Conservation (phyloP, 2,797 vertebrate genomes). For the Rhabdomys pumilio region DNA sequence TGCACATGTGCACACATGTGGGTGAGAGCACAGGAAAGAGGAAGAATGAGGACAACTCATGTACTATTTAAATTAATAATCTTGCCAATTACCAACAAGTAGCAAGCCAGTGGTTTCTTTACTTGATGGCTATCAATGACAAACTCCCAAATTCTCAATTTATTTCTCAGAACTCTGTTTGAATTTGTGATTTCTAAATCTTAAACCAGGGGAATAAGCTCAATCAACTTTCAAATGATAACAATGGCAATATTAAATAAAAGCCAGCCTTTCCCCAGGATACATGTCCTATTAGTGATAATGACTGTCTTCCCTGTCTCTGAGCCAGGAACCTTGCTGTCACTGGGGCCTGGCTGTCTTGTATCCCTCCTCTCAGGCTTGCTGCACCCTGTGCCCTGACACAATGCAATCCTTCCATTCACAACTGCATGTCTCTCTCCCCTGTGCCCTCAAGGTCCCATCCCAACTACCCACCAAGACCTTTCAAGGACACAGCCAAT, state of each 20-base stretch:
- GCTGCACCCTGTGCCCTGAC: background rate
- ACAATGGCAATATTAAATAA: background rate
- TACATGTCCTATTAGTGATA: background rate
- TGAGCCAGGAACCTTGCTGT: no score
- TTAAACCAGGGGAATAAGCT: background rate
- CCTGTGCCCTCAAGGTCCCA: background rate
- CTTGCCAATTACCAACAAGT: background rate
- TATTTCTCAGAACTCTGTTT: background rate
- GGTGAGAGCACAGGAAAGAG: no score
- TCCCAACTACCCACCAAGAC: background rate
- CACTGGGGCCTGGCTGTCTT: background rate
- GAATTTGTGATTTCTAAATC: conserved; percentile 38
- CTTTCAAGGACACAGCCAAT: background rate
- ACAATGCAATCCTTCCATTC: background rate
- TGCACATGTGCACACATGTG: no score
- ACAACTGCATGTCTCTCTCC: background rate
- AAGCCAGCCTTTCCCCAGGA: background rate
- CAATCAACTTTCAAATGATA: background rate
- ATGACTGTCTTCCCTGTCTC: background rate
- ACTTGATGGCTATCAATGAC: background rate
- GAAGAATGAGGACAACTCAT: background rate
- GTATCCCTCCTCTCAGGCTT: background rate
- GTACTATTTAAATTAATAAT: background rate
- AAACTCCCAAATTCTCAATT: background rate
- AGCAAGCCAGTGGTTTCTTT: background rate